A percentile compares a stretch with the other conserved stretches of the same genome.
phyloP scores from a whole-genome alignment of 2,888 invertebrate genomes.

The Drosophila suboccidentalis region DNA sequence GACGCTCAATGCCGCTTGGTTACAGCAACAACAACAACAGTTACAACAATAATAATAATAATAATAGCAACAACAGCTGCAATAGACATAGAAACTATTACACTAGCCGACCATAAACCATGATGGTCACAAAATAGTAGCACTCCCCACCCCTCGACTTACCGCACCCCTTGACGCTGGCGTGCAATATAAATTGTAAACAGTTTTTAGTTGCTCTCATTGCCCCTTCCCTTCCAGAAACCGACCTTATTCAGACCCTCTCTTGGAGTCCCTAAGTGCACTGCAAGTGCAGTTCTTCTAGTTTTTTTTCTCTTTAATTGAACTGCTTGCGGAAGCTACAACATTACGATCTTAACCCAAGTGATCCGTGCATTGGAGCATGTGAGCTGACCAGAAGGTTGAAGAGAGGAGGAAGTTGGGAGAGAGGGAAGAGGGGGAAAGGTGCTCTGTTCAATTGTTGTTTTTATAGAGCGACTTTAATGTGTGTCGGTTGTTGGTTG shows the following conservation, averaged over 20 bases:
- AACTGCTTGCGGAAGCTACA: constrained; percentile 36
- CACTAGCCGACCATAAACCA: constrained; percentile 73
- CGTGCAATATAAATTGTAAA: constrained; percentile 56
- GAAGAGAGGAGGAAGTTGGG: not conserved
- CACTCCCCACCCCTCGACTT: constrained; percentile 3
- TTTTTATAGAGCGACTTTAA: constrained; percentile 62
- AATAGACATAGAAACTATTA: constrained; percentile 68
- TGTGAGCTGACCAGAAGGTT: constrained; percentile 24
- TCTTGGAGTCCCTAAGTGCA: constrained; percentile 16
- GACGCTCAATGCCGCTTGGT: constrained; percentile 65
- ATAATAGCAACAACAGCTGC: constrained; percentile 61
- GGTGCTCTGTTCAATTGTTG: constrained; percentile 14
- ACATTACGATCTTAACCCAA: constrained; percentile 33
- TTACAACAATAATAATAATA: constrained; percentile 43
- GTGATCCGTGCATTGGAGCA: constrained; percentile 12
- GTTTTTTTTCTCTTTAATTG: constrained; percentile 25
- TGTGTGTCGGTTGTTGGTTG: constrained; percentile 45
- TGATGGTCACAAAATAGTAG: constrained; percentile 68
- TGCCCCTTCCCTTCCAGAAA: constrained; percentile 28
- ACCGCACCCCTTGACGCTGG: not conserved
- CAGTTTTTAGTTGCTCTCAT: constrained; percentile 52
- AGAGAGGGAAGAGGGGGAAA: not conserved
- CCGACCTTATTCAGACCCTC: constrained; percentile 56
- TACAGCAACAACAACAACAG: constrained; percentile 54
- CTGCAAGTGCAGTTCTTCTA: constrained; percentile 31